A percentile compares a stretch with the other conserved stretches of the same genome.
Conservation (phyloP, 2,113 vertebrate species). For the Sylvicapra grimmia region DNA sequence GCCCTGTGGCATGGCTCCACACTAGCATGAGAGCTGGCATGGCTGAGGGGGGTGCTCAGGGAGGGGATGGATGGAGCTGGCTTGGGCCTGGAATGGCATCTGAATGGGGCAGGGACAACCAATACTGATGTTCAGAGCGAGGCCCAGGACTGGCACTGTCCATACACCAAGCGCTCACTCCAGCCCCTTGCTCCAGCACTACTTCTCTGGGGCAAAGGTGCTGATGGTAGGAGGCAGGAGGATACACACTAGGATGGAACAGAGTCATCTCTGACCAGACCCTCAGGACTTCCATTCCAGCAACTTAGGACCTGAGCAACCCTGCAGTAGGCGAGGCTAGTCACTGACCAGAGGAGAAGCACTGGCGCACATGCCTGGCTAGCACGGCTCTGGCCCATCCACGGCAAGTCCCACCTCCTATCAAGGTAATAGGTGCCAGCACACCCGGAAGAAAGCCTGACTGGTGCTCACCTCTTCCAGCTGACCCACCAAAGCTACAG, state of each 20-base stretch:
- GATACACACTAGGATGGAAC: not conserved
- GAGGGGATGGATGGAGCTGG: not conserved
- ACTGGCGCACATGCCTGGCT: not conserved
- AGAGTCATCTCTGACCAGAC: not conserved
- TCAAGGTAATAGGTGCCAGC: not conserved
- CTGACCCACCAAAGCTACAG: not conserved
- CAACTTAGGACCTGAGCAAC: not conserved
- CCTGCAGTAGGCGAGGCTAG: not conserved
- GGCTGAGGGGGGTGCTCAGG: not conserved
- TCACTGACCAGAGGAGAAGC: not conserved
- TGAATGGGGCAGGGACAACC: not conserved
- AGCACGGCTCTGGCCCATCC: not conserved
- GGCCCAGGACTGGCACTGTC: not conserved
- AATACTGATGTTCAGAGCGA: not conserved
- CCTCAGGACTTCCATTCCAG: not conserved
- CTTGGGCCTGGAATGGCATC: not conserved
- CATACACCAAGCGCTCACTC: not conserved
- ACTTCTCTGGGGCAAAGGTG: not conserved
- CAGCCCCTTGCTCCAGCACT: not conserved
- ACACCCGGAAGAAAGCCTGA: not conserved
- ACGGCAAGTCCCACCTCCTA: not conserved
- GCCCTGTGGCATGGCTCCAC: not conserved
- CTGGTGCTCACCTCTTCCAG: not conserved
- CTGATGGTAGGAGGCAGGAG: not conserved
- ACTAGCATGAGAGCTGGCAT: not conserved